Conservation (phyloP, 2,888 invertebrate species). For the Athrips mouffetella region DNA sequence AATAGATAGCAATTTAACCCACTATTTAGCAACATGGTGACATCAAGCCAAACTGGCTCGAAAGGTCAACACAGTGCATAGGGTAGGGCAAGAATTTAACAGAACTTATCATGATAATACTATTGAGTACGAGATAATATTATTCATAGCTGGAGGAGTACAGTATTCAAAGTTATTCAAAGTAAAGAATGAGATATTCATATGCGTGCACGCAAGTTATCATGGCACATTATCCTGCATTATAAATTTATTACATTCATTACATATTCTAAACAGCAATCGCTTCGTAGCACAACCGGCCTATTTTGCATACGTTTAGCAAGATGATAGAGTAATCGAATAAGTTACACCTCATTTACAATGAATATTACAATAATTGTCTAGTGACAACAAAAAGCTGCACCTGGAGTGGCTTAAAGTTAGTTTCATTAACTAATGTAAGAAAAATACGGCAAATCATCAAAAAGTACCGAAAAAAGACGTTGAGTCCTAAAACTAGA, state of each 20-base stretch:
- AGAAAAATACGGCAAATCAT: too few relatives aligned
- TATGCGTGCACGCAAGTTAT: conserved; percentile 1
- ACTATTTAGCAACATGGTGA: conserved; percentile 11
- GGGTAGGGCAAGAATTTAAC: neutral
- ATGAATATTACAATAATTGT: neutral
- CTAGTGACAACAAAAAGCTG: neutral
- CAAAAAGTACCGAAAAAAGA: too few relatives aligned
- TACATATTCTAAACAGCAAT: neutral
- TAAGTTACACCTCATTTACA: neutral
- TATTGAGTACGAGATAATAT: neutral
- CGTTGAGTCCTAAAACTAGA: too few relatives aligned
- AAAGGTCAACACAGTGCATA: conserved; percentile 10
- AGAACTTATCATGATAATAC: neutral
- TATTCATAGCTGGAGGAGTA: neutral
- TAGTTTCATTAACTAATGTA: too few relatives aligned
- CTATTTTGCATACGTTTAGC: neutral
- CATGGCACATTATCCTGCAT: conserved; percentile 5
- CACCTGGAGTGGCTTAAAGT: too few relatives aligned
- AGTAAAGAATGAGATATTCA: neutral
- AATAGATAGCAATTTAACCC: neutral
- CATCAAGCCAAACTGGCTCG: conserved; percentile 10
- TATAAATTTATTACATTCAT: conserved; percentile 2
- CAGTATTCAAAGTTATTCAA: neutral
- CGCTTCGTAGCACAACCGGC: neutral
- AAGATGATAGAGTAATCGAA: neutral